Base-by-base conservation (phyloP, 2,797 vertebrate genomes). In the Hippopotamyrus pictus region DNA sequence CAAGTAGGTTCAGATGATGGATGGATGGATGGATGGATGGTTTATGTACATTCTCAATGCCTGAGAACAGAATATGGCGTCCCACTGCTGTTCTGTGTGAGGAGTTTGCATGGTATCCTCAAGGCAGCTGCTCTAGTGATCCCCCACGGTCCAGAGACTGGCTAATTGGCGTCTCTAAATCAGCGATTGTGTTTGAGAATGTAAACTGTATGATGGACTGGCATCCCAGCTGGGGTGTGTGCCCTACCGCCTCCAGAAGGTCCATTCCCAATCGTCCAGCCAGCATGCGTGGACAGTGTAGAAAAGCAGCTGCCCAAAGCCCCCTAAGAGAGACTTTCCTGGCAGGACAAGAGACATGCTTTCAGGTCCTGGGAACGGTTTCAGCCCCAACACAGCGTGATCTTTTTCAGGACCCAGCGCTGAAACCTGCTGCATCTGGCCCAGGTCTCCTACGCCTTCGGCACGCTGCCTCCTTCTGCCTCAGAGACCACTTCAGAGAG, bases 401-500 rank as follows among this genome's bases (percentile, higher is more conserved):
- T 46, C 88, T 89, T 88, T 88, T 90, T 92, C 91, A 93, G 93
- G 73, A 87, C 92, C 93, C 93, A 94, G 6, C n/a, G 5, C 17
- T 93, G 93, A 92, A 88, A 88, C 65, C 89, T 93, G 93, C 93
- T 92, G 91, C 92, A 93, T 93, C 92, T 89, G 57, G 85, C 79
- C 88, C 19, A 29, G 88, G 88, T 85, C 41, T 29, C 59, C 84
- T 89, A 65, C 22, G 53, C 44, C 62, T 62, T 62, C n/a, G 1
- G n/a, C n/a, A 25, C 7, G n/a, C 57, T 7, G 19, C 5, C 19
- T 6, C 54, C n/a, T 50, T 11, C 22, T 22, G 22, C 50, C 51
- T 46, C 25, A 37, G 65, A 84, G 87, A 84, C 37, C 25, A 11
- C 65, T 69, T 88, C 2, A 59, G 51, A 29, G 33, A 33, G 19